A percentile compares a stretch with the other conserved stretches of the same genome.
Conservation (phyloP, 2,797 vertebrate genomes). For the Pampus argenteus region DNA sequence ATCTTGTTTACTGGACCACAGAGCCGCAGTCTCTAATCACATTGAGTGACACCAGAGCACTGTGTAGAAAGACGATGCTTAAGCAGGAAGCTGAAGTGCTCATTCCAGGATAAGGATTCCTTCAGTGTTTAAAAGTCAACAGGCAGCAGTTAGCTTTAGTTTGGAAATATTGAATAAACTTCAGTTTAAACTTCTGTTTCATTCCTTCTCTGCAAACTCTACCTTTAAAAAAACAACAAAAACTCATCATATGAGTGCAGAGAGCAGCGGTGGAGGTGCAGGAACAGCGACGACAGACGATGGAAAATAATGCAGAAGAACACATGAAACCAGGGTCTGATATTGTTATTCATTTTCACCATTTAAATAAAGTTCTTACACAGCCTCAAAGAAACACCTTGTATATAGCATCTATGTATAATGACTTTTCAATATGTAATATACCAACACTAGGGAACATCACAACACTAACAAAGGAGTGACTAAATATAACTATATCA, state of each 20-base stretch:
- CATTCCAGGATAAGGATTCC: not conserved
- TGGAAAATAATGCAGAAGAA: not conserved
- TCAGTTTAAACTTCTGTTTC: not conserved
- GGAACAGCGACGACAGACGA: not conserved
- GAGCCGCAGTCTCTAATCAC: conserved; percentile 26
- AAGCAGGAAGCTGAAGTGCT: not conserved
- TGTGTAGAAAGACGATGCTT: conserved; percentile 6
- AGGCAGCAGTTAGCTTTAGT: not conserved
- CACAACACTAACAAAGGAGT: not conserved
- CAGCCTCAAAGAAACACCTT: not conserved
- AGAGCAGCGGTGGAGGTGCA: not conserved
- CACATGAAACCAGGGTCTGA: not conserved
- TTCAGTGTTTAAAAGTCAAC: not conserved
- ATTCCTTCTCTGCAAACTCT: not conserved
- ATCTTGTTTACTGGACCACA: conserved; percentile 57
- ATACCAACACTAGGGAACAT: not conserved
- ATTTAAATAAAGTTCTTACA: too few relatives aligned
- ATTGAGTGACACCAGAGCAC: conserved; percentile 20
- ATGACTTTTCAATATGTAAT: not conserved
- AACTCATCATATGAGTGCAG: not conserved
- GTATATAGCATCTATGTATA: not conserved
- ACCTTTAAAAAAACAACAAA: not conserved
- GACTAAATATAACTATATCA: not conserved
- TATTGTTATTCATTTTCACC: not conserved
- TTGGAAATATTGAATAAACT: not conserved